Conservation (phyloP, 2,113 vertebrate species). For the Hyaena hyaena region DNA sequence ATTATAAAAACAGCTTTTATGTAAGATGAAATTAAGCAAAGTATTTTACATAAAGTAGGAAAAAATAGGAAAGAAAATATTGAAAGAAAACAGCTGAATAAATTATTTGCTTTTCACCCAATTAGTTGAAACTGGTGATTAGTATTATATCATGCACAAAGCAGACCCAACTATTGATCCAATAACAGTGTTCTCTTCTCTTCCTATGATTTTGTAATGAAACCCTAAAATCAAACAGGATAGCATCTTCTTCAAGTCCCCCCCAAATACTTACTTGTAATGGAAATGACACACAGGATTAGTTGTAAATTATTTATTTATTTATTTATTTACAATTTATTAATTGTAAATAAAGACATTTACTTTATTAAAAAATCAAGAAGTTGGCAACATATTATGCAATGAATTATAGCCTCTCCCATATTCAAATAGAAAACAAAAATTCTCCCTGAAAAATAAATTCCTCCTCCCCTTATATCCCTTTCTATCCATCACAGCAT, state of each 20-base stretch:
- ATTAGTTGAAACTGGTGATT: not conserved
- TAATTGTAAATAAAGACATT: not conserved
- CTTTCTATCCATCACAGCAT: not conserved
- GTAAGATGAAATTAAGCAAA: constrained; percentile 6
- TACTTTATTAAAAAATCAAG: not conserved
- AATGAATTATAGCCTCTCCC: not conserved
- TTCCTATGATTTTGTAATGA: not conserved
- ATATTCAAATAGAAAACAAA: not conserved
- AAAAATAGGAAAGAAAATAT: not conserved
- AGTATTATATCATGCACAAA: not conserved
- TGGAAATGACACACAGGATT: not conserved
- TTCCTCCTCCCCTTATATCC: rapidly evolving
- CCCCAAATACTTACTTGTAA: not conserved
- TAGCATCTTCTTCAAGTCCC: not conserved
- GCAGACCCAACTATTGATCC: not conserved
- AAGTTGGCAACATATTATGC: not conserved
- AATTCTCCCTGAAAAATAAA: not conserved
- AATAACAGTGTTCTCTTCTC: not conserved
- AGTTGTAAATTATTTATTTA: not conserved
- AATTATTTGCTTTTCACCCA: not conserved
- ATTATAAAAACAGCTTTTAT: not conserved
- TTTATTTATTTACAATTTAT: too few relatives aligned
- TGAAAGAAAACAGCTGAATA: not conserved
- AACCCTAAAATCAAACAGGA: not conserved
- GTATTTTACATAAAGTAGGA: not conserved